Base-by-base conservation (phyloP, 2,797 vertebrate species). In the Danio kyathit region DNA sequence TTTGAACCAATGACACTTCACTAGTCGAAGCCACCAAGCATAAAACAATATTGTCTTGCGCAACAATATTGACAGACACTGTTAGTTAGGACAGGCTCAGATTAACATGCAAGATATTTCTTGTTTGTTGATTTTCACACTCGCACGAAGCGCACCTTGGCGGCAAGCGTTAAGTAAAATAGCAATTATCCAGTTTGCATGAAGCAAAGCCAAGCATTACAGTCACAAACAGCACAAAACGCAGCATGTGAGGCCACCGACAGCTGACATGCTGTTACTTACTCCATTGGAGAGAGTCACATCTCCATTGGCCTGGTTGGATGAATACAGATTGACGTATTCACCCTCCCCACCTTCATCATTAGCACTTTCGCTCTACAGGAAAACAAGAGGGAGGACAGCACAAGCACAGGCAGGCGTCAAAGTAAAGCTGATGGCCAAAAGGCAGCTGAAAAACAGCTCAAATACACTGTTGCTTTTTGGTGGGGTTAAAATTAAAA, bases 261-360 rank as follows among this genome's bases (percentile, higher is more conserved):
- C 38, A 60, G 19, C 40, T 9, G 17, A 73, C 77, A 51, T 40
- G 52, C 90, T 86, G 85, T 92, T 95, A 96, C 94, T 96, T 95
- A 95, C 95, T 92, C 94, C 93, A 91, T 90, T 92, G 88, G 91
- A 86, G 89, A 67, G 86, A 86, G 90, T 91, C 89, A 91, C 88
- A 87, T 94, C 93, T 91, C 92, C 89, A 85, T 91, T 92, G 94
- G 93, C 93, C 90, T 94, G 95, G 89, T 93, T 92, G 87, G 95
- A 95, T 89, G 94, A 94, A 85, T 93, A 95, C 85, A 96, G 92
- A 94, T 87, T 94, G 94, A 95, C 93, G 21, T 94, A 95, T 89
- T 96, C 95, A 89, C 93, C 95, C 93, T 95, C 95, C 82, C 95
- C 82, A 73, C 76, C 81, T 79, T 95, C 94, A 88, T 94, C 93